These are phyloP conservation scores for Galeruca laticollis DNA, from an alignment of 2,888 invertebrate species.

Conservation along the genomic window DNA sequence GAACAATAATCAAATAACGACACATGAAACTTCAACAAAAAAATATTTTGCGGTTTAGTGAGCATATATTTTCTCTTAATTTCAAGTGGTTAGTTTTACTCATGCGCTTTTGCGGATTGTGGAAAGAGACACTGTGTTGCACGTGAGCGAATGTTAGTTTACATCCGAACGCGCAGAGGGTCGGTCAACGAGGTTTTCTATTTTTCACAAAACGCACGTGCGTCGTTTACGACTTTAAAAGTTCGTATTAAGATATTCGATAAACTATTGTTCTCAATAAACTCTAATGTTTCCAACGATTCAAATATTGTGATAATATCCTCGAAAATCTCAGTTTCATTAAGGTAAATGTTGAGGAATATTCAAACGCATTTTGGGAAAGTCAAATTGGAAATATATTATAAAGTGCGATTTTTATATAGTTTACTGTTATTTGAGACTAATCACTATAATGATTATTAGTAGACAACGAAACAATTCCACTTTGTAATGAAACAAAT, in stretches of 20 bases:
- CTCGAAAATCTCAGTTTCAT: no score
- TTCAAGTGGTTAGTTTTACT: constrained; percentile 26
- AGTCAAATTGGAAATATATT: no score
- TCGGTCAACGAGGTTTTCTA: not conserved
- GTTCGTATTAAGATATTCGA: constrained; percentile 6
- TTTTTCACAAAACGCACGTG: constrained; percentile 18
- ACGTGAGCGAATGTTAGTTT: constrained; percentile 31
- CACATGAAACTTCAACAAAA: constrained; percentile 3
- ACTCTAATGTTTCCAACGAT: not conserved
- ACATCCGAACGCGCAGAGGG: constrained; percentile 16
- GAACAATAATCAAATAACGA: no score
- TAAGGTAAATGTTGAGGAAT: no score
- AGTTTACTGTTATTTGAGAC: no score
- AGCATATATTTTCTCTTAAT: constrained; percentile 19
- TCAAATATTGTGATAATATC: no score
- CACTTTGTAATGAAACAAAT: no score
- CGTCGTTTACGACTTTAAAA: constrained; percentile 11
- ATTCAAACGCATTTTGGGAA: no score
- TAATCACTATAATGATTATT: no score
- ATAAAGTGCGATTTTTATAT: no score
- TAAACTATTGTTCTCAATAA: not conserved
- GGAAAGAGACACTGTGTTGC: constrained; percentile 14
- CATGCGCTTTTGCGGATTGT: constrained; percentile 21
- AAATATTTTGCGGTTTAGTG: constrained; percentile 23
- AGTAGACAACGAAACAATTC: no score